phyloP scores from a whole-genome alignment of 2,797 vertebrate genomes.

The Phoeniculus purpureus region DNA sequence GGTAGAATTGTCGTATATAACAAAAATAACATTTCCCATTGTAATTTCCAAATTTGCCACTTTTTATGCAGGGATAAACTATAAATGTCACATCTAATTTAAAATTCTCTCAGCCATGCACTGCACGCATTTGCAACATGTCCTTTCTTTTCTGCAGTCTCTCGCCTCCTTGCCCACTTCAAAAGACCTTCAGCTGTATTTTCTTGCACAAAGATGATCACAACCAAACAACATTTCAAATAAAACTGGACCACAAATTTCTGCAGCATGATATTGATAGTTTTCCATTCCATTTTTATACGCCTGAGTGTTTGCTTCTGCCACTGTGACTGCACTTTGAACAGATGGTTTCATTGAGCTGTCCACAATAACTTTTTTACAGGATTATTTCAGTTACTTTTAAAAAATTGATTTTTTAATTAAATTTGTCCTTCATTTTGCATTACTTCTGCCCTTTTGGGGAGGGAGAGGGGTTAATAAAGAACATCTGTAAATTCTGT shows the following conservation, averaged over 20 bases:
- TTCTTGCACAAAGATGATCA: neutral
- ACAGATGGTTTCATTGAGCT: constrained; percentile 65
- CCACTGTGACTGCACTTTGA: constrained; percentile 29
- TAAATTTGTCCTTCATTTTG: neutral
- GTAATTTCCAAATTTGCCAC: neutral
- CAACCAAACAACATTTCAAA: constrained; percentile 29
- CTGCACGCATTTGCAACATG: neutral
- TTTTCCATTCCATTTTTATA: constrained; percentile 35
- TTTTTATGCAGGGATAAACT: neutral
- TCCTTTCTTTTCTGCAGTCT: neutral
- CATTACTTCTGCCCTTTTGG: neutral
- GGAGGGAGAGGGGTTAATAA: too few species aligned
- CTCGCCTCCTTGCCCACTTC: neutral
- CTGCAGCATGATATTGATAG: neutral
- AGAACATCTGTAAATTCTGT: too few species aligned
- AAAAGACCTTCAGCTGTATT: neutral
- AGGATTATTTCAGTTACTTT: neutral
- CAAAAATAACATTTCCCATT: neutral
- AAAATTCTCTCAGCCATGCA: neutral
- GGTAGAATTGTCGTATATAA: neutral
- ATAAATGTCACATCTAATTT: constrained; percentile 32
- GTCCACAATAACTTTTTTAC: constrained; percentile 66
- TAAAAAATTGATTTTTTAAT: neutral
- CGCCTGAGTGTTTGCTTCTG: constrained; percentile 11
- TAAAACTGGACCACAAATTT: neutral